These are phyloP conservation scores for Acipenser transmontanus DNA, from an alignment of 2,797 vertebrate species.

Conservation along the genomic window DNA sequence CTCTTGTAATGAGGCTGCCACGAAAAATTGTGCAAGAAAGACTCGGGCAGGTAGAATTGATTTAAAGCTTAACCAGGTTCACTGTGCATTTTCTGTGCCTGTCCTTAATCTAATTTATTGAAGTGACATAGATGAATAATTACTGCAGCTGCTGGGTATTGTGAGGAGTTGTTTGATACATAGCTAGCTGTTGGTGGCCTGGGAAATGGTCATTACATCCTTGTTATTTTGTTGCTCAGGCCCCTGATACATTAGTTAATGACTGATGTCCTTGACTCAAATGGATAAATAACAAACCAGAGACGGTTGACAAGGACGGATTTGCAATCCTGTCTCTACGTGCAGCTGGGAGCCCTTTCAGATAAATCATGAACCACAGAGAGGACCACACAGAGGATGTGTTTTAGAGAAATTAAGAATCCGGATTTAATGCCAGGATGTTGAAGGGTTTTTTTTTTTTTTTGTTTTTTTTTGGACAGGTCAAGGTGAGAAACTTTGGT, in stretches of 20 bases:
- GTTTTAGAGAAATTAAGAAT: conserved; percentile 27
- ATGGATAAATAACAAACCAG: conserved; percentile 40
- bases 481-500: conserved; percentile 13
- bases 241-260: conserved; percentile 33
- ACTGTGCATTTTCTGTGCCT: background rate
- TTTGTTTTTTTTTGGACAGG: background rate
- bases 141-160: background rate
- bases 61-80: background rate
- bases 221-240: conserved; percentile 30
- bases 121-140: conserved; percentile 1
- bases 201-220: conserved; percentile 28
- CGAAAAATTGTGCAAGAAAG: too few species aligned
- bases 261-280: conserved; percentile 42
- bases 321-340: conserved; percentile 34
- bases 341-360: conserved; percentile 27
- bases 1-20: too few species aligned
- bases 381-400: conserved; percentile 12
- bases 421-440: background rate
- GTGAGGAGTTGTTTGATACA: conserved; percentile 6
- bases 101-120: conserved; percentile 1
- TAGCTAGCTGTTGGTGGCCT: conserved; percentile 7
- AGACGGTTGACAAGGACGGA: conserved; percentile 43
- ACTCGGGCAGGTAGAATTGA: background rate
- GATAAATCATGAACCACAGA: conserved; percentile 33
- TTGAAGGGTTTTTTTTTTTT: background rate